Conservation (phyloP, 2,797 vertebrate species). For the Sphenopsis melanotis region DNA sequence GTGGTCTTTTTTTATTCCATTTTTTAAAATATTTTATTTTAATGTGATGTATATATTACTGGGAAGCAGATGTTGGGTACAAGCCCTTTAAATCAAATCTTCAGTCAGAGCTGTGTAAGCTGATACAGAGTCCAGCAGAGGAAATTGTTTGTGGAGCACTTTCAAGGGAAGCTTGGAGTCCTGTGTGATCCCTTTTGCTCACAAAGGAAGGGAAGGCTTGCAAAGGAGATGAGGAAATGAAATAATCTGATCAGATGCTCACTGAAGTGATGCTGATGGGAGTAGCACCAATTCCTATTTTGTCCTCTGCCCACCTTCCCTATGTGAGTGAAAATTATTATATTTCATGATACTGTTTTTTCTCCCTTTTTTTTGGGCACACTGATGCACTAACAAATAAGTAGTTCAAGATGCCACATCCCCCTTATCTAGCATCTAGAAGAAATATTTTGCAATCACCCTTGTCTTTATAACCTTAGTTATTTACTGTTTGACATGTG, state of each 20-base stretch:
- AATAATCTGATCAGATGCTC: constrained; percentile 28
- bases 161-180: background rate
- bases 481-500: background rate
- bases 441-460: background rate
- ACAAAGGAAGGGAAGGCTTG: background rate
- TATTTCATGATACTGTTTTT: background rate
- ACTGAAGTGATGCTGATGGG: constrained; percentile 13
- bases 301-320: background rate
- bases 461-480: background rate
- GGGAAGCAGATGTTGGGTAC: constrained; percentile 1
- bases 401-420: background rate
- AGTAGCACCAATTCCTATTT: background rate
- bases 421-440: background rate
- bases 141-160: constrained; percentile 7
- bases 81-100: constrained; percentile 34
- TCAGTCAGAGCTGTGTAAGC: background rate
- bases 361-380: rapidly evolving
- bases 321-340: background rate
- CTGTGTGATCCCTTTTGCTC: background rate
- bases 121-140: background rate
- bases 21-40: background rate
- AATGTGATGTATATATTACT: background rate
- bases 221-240: background rate
- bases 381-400: background rate
- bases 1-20: rapidly evolving